These are phyloP conservation scores for Boulengeromyrus knoepffleri DNA, from an alignment of 2,113 vertebrate genomes.

Conservation along the genomic window DNA sequence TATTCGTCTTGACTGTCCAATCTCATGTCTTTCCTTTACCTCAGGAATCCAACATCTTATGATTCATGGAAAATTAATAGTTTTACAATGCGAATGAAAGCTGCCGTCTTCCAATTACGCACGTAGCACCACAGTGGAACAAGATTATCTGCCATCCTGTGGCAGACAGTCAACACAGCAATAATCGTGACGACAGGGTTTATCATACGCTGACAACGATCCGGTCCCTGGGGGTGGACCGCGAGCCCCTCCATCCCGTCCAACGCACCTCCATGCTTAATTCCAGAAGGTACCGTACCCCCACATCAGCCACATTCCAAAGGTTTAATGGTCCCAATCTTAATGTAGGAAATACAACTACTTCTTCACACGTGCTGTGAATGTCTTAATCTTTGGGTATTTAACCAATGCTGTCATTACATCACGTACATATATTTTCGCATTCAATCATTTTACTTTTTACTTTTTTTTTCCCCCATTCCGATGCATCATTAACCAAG, in stretches of 20 bases:
- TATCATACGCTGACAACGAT: not conserved
- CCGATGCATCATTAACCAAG: constrained; percentile 46
- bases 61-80: not conserved
- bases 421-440: constrained; percentile 43
- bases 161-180: not conserved
- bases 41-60: not conserved
- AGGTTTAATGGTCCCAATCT: not conserved
- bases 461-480: constrained; percentile 3
- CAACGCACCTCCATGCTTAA: not conserved
- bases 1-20: not conserved
- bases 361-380: constrained; percentile 26
- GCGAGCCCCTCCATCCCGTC: not conserved
- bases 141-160: not conserved
- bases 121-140: not conserved
- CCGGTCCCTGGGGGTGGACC: not conserved
- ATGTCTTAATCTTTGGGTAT: constrained; percentile 28
- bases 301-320: not conserved
- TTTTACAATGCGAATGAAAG: not conserved
- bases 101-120: not conserved
- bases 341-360: not conserved
- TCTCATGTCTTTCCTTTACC: not conserved
- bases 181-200: not conserved
- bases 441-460: constrained; percentile 37
- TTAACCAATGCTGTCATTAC: constrained; percentile 34
- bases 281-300: not conserved